Conservation (phyloP, 2,113 vertebrate genomes). For the Hucho hucho region DNA sequence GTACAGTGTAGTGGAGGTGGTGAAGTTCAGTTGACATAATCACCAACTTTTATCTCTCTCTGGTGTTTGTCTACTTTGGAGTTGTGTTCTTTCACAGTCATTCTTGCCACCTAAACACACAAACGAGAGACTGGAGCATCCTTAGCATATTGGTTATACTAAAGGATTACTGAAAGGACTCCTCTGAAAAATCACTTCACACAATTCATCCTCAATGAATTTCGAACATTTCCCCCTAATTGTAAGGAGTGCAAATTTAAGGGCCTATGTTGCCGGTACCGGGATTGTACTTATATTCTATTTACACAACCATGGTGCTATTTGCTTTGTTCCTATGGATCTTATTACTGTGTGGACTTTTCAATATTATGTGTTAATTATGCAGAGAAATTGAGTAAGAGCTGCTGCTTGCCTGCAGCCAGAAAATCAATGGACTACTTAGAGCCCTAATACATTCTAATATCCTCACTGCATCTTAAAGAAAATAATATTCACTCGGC, state of each 20-base stretch:
- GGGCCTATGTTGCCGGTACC: slow-evolving; percentile 10
- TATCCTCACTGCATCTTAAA: slow-evolving; percentile 45
- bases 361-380: slow-evolving; percentile 60
- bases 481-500: slow-evolving; percentile 19
- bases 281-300: slow-evolving; percentile 51
- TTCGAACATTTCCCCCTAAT: neutral
- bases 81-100: too few species aligned
- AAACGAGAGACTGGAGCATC: too few species aligned
- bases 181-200: neutral
- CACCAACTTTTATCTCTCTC: too few species aligned
- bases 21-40: too few species aligned
- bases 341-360: slow-evolving; percentile 40
- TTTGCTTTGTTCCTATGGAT: slow-evolving; percentile 53
- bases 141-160: too few species aligned
- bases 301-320: slow-evolving; percentile 48
- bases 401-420: slow-evolving; percentile 28
- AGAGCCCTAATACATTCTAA: slow-evolving; percentile 56
- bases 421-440: slow-evolving; percentile 47
- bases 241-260: slow-evolving; percentile 11
- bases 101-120: too few species aligned
- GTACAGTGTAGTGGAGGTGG: neutral
- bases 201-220: neutral
- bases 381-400: slow-evolving; percentile 50
- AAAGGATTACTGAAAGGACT: too few species aligned
- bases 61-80: too few species aligned